Evolutionary conservation across 2,113 vertebrate genomes (phyloP).

Genomic region (Etia nguti): DNA sequence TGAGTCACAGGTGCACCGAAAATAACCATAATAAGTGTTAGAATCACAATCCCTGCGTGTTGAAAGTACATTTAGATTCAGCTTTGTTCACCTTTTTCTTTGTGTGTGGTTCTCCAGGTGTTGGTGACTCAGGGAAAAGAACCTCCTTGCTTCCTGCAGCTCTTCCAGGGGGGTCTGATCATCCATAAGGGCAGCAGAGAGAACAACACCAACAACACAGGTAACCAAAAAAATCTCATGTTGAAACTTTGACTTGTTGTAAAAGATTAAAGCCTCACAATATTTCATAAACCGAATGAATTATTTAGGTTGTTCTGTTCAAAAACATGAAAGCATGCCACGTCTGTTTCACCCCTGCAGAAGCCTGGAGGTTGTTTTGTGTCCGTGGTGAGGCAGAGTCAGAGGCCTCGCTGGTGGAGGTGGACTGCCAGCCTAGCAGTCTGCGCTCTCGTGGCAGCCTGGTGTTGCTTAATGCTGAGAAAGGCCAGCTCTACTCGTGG

Average conservation of each 20-base stretch:
- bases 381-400: conserved; percentile 65
- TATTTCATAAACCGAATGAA: not conserved
- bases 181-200: conserved; percentile 75
- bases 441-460: conserved; percentile 74
- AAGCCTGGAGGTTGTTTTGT: conserved; percentile 69
- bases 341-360: conserved; percentile 13
- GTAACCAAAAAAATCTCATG: conserved; percentile 21
- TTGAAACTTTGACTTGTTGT: not conserved
- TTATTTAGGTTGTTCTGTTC: not conserved
- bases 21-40: not conserved
- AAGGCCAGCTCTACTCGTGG: conserved; percentile 68
- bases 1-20: not conserved
- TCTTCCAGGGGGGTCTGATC: conserved; percentile 75
- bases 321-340: not conserved
- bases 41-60: not conserved
- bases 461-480: conserved; percentile 62
- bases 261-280: not conserved
- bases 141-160: conserved; percentile 77
- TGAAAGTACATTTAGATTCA: not conserved
- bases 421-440: conserved; percentile 62
- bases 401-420: conserved; percentile 75
- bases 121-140: conserved; percentile 77
- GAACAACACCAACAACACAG: conserved; percentile 35
- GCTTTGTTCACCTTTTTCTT: not conserved
- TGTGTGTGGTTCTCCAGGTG: conserved; percentile 42